Evolutionary conservation across 1,140 invertebrate genomes (phyloP).

Genomic region (Metaphire vulgaris): DNA sequence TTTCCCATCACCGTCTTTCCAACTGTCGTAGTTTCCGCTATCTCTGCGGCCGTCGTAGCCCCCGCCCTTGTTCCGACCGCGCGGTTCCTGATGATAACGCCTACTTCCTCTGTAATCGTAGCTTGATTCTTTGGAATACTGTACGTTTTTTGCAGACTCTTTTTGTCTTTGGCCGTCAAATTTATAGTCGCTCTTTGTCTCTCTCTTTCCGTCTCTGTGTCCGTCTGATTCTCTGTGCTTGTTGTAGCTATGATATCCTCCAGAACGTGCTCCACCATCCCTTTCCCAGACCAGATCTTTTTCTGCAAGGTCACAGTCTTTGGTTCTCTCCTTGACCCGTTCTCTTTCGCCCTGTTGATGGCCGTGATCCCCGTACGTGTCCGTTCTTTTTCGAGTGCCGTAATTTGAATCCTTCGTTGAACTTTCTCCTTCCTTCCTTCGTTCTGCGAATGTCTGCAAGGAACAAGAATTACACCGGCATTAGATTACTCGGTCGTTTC

Average conservation of each 20-base stretch:
- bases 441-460: not conserved
- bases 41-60: not conserved
- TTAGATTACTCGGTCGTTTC: not conserved
- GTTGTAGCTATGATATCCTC: not conserved
- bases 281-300: slow-evolving; percentile 26
- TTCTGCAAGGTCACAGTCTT: slow-evolving; percentile 31
- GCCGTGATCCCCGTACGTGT: not conserved
- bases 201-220: slow-evolving; percentile 21
- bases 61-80: not conserved
- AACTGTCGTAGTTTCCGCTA: not conserved
- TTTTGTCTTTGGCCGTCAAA: slow-evolving; percentile 3
- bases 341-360: slow-evolving; percentile 21
- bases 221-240: slow-evolving; percentile 6
- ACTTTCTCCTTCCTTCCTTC: slow-evolving; percentile 4
- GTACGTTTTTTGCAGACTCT: not conserved
- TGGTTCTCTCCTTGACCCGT: slow-evolving; percentile 21
- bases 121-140: not conserved
- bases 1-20: not conserved
- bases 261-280: not conserved
- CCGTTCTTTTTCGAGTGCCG: not conserved
- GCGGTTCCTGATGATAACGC: not conserved
- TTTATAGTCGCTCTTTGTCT: slow-evolving; percentile 6
- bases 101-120: not conserved
- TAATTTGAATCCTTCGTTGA: slow-evolving; percentile 6
- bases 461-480: not conserved